Conservation (phyloP, 1,140 invertebrate genomes). For the Aricia agestis region DNA sequence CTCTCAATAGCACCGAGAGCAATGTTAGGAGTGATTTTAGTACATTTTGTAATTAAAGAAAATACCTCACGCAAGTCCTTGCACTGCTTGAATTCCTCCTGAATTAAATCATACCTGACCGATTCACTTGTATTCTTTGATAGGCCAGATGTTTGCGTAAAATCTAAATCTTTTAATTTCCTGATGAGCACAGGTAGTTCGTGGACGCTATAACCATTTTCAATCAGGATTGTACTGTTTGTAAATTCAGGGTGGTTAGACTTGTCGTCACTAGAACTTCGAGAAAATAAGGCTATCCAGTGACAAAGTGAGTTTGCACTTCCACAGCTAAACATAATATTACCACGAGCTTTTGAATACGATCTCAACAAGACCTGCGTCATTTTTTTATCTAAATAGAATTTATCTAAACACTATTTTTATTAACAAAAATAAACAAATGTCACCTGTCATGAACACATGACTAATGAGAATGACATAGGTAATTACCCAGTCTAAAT, state of each 20-base stretch:
- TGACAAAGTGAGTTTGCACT: constrained; percentile 34
- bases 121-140: constrained; percentile 37
- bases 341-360: constrained; percentile 51
- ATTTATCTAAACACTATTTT: background rate
- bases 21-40: constrained; percentile 70
- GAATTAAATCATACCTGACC: constrained; percentile 59
- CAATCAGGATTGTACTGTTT: constrained; percentile 78
- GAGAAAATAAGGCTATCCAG: constrained; percentile 30
- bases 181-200: constrained; percentile 83
- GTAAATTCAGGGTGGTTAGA: constrained; percentile 46
- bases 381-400: constrained; percentile 30
- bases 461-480: no score
- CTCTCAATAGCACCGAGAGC: constrained; percentile 69
- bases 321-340: constrained; percentile 38
- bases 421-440: background rate
- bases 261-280: constrained; percentile 52
- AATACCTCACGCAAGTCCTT: constrained; percentile 63
- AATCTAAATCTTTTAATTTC: constrained; percentile 68
- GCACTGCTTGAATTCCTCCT: constrained; percentile 69
- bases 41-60: constrained; percentile 67
- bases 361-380: constrained; percentile 51
- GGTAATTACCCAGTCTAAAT: no score
- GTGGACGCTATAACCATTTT: constrained; percentile 81
- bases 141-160: constrained; percentile 25
- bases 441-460: no score